A percentile compares a stretch with the other conserved stretches of the same genome.
phyloP scores from a whole-genome alignment of 92 coral and sea anemone genomes.

The Zoanthus gigantus region DNA sequence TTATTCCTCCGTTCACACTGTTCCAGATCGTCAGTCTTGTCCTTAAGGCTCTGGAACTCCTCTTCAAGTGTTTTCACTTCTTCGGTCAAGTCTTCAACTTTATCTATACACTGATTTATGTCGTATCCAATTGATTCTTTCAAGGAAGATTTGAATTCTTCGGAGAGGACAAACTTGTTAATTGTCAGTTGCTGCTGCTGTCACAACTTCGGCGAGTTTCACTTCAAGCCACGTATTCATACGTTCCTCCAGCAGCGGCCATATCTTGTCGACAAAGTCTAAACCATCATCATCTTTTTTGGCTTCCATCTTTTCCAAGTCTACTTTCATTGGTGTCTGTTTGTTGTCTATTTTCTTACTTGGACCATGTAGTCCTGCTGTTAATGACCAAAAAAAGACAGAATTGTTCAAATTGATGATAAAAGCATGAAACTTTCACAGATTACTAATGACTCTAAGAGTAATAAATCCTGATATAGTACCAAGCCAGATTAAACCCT shows the following conservation, averaged over 20 bases:
- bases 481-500: constrained; percentile 51
- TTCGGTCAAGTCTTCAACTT: constrained; percentile 14
- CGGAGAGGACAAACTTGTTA: constrained; percentile 19
- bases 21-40: constrained; percentile 20
- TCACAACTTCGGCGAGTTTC: constrained; percentile 6
- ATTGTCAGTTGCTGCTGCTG: neutral
- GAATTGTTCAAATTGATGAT: too few species aligned
- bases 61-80: neutral
- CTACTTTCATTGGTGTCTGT: too few species aligned
- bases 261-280: constrained; percentile 17
- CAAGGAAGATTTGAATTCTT: constrained; percentile 14
- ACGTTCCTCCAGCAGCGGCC: constrained; percentile 10
- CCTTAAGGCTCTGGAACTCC: constrained; percentile 10
- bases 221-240: constrained; percentile 27
- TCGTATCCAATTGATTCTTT: constrained; percentile 32
- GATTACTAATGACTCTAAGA: too few species aligned
- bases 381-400: too few species aligned
- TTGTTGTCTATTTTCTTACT: too few species aligned
- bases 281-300: constrained; percentile 5
- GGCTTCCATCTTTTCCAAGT: neutral
- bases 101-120: constrained; percentile 1
- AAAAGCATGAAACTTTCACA: too few species aligned
- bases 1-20: neutral
- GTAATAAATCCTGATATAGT: constrained; percentile 70
- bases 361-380: too few species aligned